Evolutionary conservation across 2,888 invertebrate species (phyloP).

Genomic region (Dromius quadrimaculatus): DNA sequence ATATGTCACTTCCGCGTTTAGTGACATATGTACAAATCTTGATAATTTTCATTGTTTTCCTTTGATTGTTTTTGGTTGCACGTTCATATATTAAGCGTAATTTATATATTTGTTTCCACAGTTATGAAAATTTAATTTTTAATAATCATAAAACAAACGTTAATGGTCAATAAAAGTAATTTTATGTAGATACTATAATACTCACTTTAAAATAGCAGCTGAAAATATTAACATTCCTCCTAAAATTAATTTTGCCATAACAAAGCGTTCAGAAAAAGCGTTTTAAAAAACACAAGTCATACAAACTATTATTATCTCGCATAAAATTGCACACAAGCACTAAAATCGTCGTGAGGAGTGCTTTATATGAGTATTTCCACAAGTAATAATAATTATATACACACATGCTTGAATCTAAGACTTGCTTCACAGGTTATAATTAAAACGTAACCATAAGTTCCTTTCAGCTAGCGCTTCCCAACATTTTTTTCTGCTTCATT

Average conservation of each 20-base stretch:
- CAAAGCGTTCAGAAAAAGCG: background rate
- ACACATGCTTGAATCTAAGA: conserved; percentile 15
- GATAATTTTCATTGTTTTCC: conserved; percentile 13
- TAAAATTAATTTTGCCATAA: conserved; percentile 5
- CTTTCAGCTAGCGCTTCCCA: background rate
- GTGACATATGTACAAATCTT: conserved; percentile 6
- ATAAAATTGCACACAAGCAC: conserved; percentile 17
- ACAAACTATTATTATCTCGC: conserved; percentile 10
- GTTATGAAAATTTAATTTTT: background rate
- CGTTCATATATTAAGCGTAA: background rate
- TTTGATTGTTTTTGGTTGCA: conserved; percentile 2
- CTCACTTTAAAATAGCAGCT: background rate
- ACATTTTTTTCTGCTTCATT: background rate
- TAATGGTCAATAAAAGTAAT: background rate
- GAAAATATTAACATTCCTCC: background rate
- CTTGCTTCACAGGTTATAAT: conserved; percentile 22
- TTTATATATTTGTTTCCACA: background rate
- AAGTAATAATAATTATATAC: conserved; percentile 28
- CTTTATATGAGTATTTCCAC: conserved; percentile 17
- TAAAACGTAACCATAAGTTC: conserved; percentile 21
- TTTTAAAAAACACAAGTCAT: conserved; percentile 9
- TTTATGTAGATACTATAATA: background rate
- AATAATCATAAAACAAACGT: background rate
- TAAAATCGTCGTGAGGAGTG: conserved; percentile 14
- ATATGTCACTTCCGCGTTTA: conserved; percentile 19